These are phyloP conservation scores for Hesperophylax magnus DNA, from an alignment of 1,140 invertebrate genomes.

Conservation along the genomic window DNA sequence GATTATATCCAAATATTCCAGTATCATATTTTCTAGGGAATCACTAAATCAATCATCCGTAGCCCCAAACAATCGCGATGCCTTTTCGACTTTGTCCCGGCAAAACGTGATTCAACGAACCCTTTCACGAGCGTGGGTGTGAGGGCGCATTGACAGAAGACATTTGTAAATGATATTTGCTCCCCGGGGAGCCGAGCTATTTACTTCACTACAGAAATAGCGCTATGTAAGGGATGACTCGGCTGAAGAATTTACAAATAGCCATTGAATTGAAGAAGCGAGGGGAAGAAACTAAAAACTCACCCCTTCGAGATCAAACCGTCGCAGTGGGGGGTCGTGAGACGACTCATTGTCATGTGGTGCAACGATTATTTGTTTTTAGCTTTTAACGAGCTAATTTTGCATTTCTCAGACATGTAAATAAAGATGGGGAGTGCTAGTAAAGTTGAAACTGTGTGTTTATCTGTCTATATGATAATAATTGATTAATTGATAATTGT, in stretches of 20 bases:
- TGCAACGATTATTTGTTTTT: not conserved
- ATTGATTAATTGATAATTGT: no score
- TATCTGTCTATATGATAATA: no score
- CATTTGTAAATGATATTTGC: slow-evolving; percentile 52
- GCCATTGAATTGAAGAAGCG: slow-evolving; percentile 18
- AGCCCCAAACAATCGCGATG: slow-evolving; percentile 2
- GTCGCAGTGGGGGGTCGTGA: not conserved
- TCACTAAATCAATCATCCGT: slow-evolving; percentile 16
- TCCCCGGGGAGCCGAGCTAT: slow-evolving; percentile 36
- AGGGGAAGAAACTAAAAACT: slow-evolving; percentile 2
- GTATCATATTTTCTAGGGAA: not conserved
- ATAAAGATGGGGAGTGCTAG: not conserved
- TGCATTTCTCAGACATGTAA: not conserved
- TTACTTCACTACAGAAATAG: slow-evolving; percentile 32
- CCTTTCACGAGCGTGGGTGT: slow-evolving; percentile 11
- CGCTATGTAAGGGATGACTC: slow-evolving; percentile 22
- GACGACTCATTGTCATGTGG: slow-evolving; percentile 3
- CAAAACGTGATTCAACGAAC: slow-evolving; percentile 39
- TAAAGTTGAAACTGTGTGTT: no score
- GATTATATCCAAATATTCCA: not conserved
- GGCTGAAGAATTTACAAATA: slow-evolving; percentile 35
- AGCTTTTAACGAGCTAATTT: not conserved
- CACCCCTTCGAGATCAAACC: slow-evolving; percentile 24
- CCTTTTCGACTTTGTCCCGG: slow-evolving; percentile 18
- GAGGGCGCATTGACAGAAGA: slow-evolving; percentile 34